Base-by-base conservation (phyloP, 2,113 vertebrate species). In the Zosterops hypoxanthus region DNA sequence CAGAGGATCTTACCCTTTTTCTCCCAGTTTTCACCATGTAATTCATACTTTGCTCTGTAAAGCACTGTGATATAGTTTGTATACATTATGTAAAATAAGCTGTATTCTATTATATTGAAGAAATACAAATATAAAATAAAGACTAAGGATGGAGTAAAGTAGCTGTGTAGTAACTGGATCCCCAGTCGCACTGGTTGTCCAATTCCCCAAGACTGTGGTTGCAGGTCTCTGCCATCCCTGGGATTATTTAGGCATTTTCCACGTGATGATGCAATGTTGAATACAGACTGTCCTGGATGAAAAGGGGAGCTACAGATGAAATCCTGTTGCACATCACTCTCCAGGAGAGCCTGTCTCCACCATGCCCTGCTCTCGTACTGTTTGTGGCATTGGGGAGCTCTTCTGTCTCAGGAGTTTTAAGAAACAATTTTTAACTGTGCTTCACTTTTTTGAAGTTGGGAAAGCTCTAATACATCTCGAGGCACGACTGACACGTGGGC, bases 61-160 rank as follows among this genome's bases (percentile, higher is more conserved):
- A 96, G 93, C 89, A 91, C 71, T 96, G 93, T 96, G 91, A 96
- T 91, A 95, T 95, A 96, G 86, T 96, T 95, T 97, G 94, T 97
- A 71, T 66, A 94, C 88, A 78, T 88, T 71, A 86, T 96, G 95
- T 96, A 96, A 92, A 95, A 91, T 95, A 96, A 96, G 23, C 61
- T 95, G 95, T 95, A 94, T 89, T 97, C 95, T 96, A 95, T 82
- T 89, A 59, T 82, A 96, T 23, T 94, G 70, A 84, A 95, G 64
- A 95, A 89, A 79, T 76, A 72, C 2, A 5, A 53, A 85, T 93
- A 76, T 92, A 91, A 96, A 97, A 97, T 96, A 97, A 96, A 97
- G 81, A 91, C 44, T 57, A 94, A 95, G 49, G 94, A 85, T 95
- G 95, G 57, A 92, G 77, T 91, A n/a, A 91, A 91, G 53, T 56